Evolutionary conservation across 2,888 invertebrate genomes (phyloP), one percentile per base, ranked within the genome.

Genomic region (Junonia oenone): DNA sequence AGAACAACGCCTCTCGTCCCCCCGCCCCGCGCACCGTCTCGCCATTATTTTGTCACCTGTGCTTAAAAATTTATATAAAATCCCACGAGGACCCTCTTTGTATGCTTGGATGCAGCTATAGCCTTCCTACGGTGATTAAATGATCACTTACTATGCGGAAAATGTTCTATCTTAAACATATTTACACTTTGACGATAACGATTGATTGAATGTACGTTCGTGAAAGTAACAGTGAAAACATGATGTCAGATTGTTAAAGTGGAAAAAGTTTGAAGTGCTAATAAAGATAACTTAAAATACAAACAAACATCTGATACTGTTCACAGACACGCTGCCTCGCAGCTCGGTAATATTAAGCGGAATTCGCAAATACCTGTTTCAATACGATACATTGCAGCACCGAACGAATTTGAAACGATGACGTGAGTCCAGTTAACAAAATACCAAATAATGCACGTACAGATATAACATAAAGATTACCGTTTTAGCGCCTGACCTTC

Each of bases 1-100:
- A 90, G 90, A 82, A 90, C 90, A 83, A 89, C 89, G 80, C 77
- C 84, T 86, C 82, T 80, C 81, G 82, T 74, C 84, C 83, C 78
- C 22, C 76, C 72, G 76, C 78, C 63, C 60, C 65, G 61, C 59
- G 51, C 63, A 17, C 53, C 50, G 38, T 71, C 75, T 71, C 76
- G 64, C 67, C 64, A 59, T 60, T 62, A 65, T 68, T 66, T 65
- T 66, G 64, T 67, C 72, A 71, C 66, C 68, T 67, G 68, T 58
- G 63, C 51, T 58, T 54, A 64, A 68, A 67, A 65, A 58, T 52
- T 59, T 51, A 35, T 45, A 58, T 58, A 57, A 56, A 58, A 38
- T 40, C 50, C 45, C 17, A 45, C 43, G 46, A 31, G 13, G 22
- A 29, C 19, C 22, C 17, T 8, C 15, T 35, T 33, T 31, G 14